Percentiles rank a stretch among this genome's conserved stretches.
Conservation (phyloP, 2,888 invertebrate genomes). For the Tenthredo distinguenda region DNA sequence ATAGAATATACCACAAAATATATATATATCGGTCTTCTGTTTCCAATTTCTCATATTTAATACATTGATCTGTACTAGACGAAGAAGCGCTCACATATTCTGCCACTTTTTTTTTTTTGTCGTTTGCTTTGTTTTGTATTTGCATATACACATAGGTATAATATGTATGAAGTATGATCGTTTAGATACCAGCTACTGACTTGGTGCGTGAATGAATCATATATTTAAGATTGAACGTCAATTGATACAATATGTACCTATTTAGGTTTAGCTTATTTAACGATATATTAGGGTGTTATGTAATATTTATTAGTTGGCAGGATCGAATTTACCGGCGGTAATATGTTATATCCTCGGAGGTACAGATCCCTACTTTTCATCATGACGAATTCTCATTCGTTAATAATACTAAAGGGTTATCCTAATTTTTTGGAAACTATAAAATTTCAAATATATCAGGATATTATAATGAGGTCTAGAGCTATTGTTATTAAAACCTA, state of each 20-base stretch:
- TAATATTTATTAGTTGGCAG: slow-evolving; percentile 16
- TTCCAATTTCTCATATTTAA: neutral
- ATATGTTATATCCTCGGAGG: neutral
- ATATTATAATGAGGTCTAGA: neutral
- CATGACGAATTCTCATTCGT: neutral
- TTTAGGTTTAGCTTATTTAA: neutral
- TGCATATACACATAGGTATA: neutral
- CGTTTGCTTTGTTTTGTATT: neutral
- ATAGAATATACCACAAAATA: neutral
- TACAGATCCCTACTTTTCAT: slow-evolving; percentile 3
- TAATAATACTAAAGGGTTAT: neutral
- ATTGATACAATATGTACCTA: neutral
- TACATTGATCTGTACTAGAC: slow-evolving; percentile 21
- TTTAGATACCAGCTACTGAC: slow-evolving; percentile 4
- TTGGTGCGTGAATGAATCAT: slow-evolving; percentile 16
- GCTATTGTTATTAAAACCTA: neutral
- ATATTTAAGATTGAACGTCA: neutral
- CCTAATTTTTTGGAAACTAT: neutral
- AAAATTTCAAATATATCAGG: neutral
- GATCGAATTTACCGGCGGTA: neutral
- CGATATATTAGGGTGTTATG: neutral
- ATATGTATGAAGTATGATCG: neutral
- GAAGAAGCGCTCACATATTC: neutral
- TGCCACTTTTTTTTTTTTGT: neutral
- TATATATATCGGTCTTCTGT: neutral